phyloP scores from a whole-genome alignment of 2,797 vertebrate genomes.

The Crypturellus tataupa region DNA sequence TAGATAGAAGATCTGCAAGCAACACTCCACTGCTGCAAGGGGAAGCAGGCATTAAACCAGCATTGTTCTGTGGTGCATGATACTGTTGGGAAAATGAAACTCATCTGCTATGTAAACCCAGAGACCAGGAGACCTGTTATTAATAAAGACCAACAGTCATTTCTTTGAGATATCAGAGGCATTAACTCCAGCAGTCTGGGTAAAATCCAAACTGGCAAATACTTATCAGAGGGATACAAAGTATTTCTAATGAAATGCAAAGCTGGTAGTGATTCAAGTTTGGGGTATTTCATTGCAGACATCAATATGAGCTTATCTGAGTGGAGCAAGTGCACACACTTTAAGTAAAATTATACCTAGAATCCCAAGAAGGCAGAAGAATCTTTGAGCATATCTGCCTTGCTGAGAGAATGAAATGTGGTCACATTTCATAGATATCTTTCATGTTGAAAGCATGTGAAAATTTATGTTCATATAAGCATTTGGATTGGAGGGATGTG shows the following conservation, averaged over 20 bases:
- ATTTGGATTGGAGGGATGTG: neutral
- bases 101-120: conserved; percentile 19
- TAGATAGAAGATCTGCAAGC: conserved; percentile 8
- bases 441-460: conserved; percentile 2
- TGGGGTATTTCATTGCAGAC: conserved; percentile 32
- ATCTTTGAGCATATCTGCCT: neutral
- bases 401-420: conserved; percentile 23
- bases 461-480: neutral
- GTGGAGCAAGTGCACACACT: conserved; percentile 5
- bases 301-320: conserved; percentile 58
- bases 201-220: conserved; percentile 53
- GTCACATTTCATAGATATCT: conserved; percentile 28
- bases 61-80: neutral
- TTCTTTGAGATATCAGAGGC: neutral
- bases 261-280: conserved; percentile 29
- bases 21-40: neutral
- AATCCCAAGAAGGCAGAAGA: conserved; percentile 30
- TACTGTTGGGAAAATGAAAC: neutral
- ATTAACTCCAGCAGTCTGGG: conserved; percentile 18
- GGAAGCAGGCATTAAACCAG: conserved; percentile 23
- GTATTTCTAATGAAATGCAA: conserved; percentile 46
- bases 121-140: neutral
- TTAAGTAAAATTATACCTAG: conserved; percentile 8
- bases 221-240: conserved; percentile 39
- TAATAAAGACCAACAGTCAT: conserved; percentile 13